These are phyloP conservation scores for Dolomedes plantarius DNA, from an alignment of 2,888 invertebrate genomes.

Conservation along the genomic window DNA sequence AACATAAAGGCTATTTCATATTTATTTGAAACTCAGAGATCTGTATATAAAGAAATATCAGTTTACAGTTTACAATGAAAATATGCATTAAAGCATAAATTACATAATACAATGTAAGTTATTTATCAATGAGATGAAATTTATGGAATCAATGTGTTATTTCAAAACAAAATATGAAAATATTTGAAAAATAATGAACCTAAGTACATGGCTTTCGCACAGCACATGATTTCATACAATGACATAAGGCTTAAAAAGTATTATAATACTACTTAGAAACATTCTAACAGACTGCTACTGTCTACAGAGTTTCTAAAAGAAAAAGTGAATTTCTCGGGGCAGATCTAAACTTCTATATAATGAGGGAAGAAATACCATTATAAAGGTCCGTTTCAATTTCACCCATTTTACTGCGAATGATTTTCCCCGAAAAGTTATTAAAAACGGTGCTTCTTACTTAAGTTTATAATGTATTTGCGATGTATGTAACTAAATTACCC, in stretches of 20 bases:
- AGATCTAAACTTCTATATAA: no score
- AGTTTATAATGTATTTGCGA: no score
- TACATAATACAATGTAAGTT: not conserved
- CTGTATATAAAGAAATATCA: slow-evolving; percentile 1
- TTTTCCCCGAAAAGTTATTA: no score
- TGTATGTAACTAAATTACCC: no score
- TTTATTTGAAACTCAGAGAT: slow-evolving; percentile 48
- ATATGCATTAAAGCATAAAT: not conserved
- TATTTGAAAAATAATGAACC: not conserved
- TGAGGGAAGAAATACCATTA: no score
- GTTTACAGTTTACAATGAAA: not conserved
- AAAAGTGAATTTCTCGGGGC: not conserved
- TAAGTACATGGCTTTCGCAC: not conserved
- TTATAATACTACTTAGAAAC: not conserved
- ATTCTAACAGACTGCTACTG: not conserved
- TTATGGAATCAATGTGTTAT: not conserved
- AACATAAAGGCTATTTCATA: slow-evolving; percentile 21
- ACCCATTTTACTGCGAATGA: no score
- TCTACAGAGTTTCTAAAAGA: not conserved
- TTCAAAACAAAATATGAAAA: not conserved
- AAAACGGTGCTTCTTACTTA: no score
- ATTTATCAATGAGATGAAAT: slow-evolving; percentile 1
- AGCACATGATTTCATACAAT: not conserved
- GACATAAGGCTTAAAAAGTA: not conserved
- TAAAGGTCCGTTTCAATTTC: no score